These are phyloP conservation scores for Alviniconcha strummeri DNA, from an alignment of 2,888 invertebrate species.

Conservation along the genomic window DNA sequence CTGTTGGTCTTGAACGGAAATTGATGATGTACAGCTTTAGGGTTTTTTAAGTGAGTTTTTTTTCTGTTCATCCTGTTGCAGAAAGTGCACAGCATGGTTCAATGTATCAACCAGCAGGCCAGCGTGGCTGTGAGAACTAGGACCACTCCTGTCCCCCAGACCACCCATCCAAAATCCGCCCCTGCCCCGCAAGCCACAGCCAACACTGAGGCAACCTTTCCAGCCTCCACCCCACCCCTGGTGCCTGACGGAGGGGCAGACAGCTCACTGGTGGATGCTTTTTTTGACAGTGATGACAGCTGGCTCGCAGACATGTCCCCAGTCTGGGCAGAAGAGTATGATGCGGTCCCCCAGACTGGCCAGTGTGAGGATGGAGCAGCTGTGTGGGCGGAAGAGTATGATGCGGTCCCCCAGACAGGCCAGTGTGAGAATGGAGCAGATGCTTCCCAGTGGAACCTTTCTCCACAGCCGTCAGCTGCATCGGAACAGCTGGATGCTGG, in stretches of 20 bases:
- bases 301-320: slow-evolving; percentile 31
- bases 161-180: not conserved
- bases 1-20: too few relatives aligned
- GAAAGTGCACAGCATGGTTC: slow-evolving; percentile 16
- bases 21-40: too few relatives aligned
- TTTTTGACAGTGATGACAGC: slow-evolving; percentile 41
- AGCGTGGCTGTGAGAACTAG: not conserved
- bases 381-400: not conserved
- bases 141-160: not conserved
- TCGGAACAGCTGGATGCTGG: too few relatives aligned
- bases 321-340: not conserved
- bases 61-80: not conserved
- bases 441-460: not conserved
- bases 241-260: not conserved
- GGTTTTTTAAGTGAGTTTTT: not conserved
- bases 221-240: not conserved
- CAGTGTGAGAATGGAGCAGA: not conserved
- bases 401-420: not conserved
- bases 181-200: not conserved
- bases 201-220: not conserved
- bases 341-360: not conserved
- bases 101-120: slow-evolving; percentile 11
- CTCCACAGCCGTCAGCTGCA: not conserved
- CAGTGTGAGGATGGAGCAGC: not conserved
- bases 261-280: not conserved